phyloP scores from a whole-genome alignment of 2,797 vertebrate species.

The Nannoperca obscura region DNA sequence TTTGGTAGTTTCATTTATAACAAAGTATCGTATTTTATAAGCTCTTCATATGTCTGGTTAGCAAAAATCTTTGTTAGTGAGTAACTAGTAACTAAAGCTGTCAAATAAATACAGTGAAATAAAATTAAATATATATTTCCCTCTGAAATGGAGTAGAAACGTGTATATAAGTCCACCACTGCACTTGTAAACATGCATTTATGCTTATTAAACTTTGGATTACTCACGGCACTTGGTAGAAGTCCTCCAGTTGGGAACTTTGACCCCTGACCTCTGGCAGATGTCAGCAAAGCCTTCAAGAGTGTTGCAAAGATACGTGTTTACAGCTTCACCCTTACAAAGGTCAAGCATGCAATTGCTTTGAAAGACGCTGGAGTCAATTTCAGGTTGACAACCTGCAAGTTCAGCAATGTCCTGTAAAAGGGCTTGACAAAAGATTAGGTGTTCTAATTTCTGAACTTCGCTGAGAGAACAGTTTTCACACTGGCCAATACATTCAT shows the following conservation, averaged over 20 bases:
- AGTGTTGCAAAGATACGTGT: conserved; percentile 67
- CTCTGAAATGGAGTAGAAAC: neutral
- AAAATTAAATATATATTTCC: neutral
- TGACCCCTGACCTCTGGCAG: conserved; percentile 76
- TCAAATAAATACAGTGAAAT: neutral
- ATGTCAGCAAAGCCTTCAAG: conserved; percentile 77
- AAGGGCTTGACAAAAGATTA: conserved; percentile 54
- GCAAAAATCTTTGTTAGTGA: neutral
- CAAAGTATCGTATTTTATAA: neutral
- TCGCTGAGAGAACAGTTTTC: conserved; percentile 43
- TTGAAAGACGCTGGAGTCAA: conserved; percentile 68
- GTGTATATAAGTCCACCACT: neutral
- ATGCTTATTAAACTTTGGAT: neutral
- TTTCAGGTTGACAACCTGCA: conserved; percentile 68
- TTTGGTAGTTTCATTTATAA: neutral
- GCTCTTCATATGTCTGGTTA: neutral
- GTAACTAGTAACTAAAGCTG: neutral
- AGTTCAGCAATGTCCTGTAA: conserved; percentile 50
- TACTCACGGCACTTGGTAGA: conserved; percentile 83
- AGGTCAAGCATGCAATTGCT: conserved; percentile 82
- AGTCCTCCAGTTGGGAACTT: conserved; percentile 78
- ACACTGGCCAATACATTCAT: conserved; percentile 69
- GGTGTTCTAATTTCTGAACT: conserved; percentile 21
- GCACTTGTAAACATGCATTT: neutral
- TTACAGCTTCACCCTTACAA: conserved; percentile 66